Base-by-base conservation (phyloP, 2,113 vertebrate genomes). In the Alectura lathami region DNA sequence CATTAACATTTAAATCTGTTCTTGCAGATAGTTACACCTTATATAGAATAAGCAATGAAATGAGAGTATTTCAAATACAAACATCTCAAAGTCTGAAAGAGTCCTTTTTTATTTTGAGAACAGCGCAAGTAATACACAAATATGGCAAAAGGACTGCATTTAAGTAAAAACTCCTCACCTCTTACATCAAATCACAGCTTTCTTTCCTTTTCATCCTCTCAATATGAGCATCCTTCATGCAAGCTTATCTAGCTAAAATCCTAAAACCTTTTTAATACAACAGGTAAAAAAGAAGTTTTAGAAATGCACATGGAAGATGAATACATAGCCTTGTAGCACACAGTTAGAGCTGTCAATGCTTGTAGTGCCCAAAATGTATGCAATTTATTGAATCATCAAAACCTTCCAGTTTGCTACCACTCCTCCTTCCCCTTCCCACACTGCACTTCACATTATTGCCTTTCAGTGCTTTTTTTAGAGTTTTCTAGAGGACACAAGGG, bases 1-100 rank as follows among this genome's bases (percentile, higher is more conserved):
- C 76, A 88, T 94, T 95, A 94, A 86, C 93, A 93, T 94, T 96
- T 95, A 79, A 82, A 92, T 75, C 93, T 13, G 47, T 72, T 95
- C 86, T 91, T 93, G 59, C 47, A 92, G 69, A 78, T 70, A 95
- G 86, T 64, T 93, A 72, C 56, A 43, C 66, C 69, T 91, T 69
- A 75, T 34, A 87, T 38, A 94, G 83, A 90, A 92, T 17, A 86
- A 78, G 26, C 53, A 92, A 86, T 40, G 27, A 94, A 94, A 60
- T 81, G 26, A 87, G 67, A 74, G 51, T 34, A 86, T 75, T 90
- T 81, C 43, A 68, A 81, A 83, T 29, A 81, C 0, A 0, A 78
- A 63, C 36, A 63, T 64, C 76, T 91, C 54, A 20, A 59, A 93
- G 83, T 50, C 80, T 73, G 11, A 59, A 47, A 81, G 56, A 63